Base-by-base conservation (phyloP, 2,888 invertebrate species). In the Metalampra italica region DNA sequence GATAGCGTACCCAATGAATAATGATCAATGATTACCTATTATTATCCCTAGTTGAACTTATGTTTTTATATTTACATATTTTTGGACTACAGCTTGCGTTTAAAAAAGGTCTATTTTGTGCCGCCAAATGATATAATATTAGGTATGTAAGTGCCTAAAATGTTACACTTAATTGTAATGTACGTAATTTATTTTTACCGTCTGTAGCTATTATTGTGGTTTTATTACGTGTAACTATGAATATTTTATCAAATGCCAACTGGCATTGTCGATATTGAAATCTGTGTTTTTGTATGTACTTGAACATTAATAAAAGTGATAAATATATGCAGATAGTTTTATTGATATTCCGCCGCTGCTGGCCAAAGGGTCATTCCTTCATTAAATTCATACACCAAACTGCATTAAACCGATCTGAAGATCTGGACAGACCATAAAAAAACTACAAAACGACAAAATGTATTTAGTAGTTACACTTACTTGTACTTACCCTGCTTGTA, bases 231-330 rank as follows among this genome's bases (percentile, higher is more conserved):
- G 29, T 46, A 43, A 39, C 32, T 8, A 15, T 44, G 30, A 32
- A 29, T 45, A 37, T 37, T n/a, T 7, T 32, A 44, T 36, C 15
- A 37, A 30, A 37, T 45, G 44, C 44, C 22, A 36, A 14, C 32
- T 22, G 14, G 37, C 44, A 37, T 45, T 45, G 36, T 45, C 36
- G 29, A 45, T 29, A 37, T 45, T 22, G 45, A 38, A n/a, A n/a
- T n/a, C n/a, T n/a, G n/a, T 45, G 45, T 45, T 38, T 45, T 22
- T 22, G 22, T 22, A 22, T 45, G 39, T 45, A 45, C 22, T 37
- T 45, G 36, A 15, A 37, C 37, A 37, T 7, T 15, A 45, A 45
- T 37, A 45, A 45, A 45, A 42, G 11, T 41, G 9, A 29, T 41
- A 29, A 41, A 38, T 2, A 34, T 34, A 34, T 11, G 11, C 3